Conservation (phyloP, 2,888 invertebrate species). For the Melipona beecheii region DNA sequence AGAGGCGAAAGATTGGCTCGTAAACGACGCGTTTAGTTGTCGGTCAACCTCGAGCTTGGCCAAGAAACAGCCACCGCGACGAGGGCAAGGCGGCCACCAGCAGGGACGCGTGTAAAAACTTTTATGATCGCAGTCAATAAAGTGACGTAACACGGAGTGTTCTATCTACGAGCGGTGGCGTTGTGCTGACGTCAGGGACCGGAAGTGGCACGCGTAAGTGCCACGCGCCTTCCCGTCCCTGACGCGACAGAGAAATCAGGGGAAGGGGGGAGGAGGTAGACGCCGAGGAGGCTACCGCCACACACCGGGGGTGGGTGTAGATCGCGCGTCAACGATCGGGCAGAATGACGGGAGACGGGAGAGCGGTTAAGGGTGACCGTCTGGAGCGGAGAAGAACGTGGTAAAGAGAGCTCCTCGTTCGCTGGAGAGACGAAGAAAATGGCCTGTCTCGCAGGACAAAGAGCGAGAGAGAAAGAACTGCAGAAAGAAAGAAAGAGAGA, state of each 20-base stretch:
- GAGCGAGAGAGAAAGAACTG: conserved; percentile 36
- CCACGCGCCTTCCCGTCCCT: conserved; percentile 66
- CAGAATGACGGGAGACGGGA: conserved; percentile 25
- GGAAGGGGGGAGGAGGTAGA: neutral
- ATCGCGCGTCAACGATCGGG: conserved; percentile 50
- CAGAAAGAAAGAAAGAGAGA: conserved; percentile 25
- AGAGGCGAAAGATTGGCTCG: conserved; percentile 3
- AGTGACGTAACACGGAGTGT: conserved; percentile 82
- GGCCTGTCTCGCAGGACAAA: neutral
- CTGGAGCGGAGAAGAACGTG: conserved; percentile 44
- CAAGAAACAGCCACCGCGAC: conserved; percentile 31
- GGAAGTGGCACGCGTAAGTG: conserved; percentile 80
- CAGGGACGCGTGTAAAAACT: conserved; percentile 79
- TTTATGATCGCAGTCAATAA: conserved; percentile 84
- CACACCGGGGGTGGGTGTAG: conserved; percentile 42
- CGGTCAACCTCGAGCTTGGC: conserved; percentile 5
- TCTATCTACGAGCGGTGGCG: conserved; percentile 74
- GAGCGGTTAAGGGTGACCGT: conserved; percentile 63
- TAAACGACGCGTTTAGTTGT: conserved; percentile 15
- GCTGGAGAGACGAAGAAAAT: conserved; percentile 48
- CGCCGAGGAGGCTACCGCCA: conserved; percentile 9
- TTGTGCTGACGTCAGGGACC: conserved; percentile 79
- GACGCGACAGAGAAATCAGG: conserved; percentile 55
- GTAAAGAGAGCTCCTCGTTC: conserved; percentile 14
- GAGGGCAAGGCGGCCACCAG: neutral